A percentile compares a stretch with the other conserved stretches of the same genome.
Evolutionary conservation across 2,888 invertebrate genomes (phyloP).

Genomic region (Phyllotreta striolata): DNA sequence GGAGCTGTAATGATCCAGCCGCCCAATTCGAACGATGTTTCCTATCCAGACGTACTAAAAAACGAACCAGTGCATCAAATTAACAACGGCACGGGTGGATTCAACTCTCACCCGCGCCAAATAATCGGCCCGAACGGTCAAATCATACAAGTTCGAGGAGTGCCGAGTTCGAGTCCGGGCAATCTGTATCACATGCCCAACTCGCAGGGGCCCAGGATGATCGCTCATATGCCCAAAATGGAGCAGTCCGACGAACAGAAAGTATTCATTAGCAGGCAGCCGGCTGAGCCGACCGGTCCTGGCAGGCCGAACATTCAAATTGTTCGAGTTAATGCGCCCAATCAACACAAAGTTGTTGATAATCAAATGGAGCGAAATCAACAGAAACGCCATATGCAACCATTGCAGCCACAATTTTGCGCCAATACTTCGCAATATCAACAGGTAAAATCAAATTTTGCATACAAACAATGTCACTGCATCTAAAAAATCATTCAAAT

Average conservation of each 20-base stretch:
- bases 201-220: conserved; percentile 44
- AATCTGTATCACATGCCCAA: conserved; percentile 39
- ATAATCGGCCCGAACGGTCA: conserved; percentile 68
- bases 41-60: conserved; percentile 26
- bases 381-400: conserved; percentile 41
- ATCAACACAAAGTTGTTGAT: conserved; percentile 46
- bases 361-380: conserved; percentile 43
- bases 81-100: conserved; percentile 5
- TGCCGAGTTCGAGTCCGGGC: conserved; percentile 51
- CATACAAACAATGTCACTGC: neutral
- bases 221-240: conserved; percentile 52
- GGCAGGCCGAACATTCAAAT: conserved; percentile 54
- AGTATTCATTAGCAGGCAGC: conserved; percentile 55
- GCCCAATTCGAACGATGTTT: conserved; percentile 46
- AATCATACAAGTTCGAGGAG: conserved; percentile 67
- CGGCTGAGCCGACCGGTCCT: conserved; percentile 58
- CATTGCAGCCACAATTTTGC: conserved; percentile 46
- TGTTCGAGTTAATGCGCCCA: conserved; percentile 47
- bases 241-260: conserved; percentile 51
- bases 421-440: conserved; percentile 41
- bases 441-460: conserved; percentile 22
- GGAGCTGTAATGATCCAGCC: conserved; percentile 56
- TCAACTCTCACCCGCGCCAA: conserved; percentile 55
- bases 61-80: conserved; percentile 26
- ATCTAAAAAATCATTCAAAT: too few species aligned